Conservation (phyloP, 2,113 vertebrate species). For the Romanogobio albipinnatus region DNA sequence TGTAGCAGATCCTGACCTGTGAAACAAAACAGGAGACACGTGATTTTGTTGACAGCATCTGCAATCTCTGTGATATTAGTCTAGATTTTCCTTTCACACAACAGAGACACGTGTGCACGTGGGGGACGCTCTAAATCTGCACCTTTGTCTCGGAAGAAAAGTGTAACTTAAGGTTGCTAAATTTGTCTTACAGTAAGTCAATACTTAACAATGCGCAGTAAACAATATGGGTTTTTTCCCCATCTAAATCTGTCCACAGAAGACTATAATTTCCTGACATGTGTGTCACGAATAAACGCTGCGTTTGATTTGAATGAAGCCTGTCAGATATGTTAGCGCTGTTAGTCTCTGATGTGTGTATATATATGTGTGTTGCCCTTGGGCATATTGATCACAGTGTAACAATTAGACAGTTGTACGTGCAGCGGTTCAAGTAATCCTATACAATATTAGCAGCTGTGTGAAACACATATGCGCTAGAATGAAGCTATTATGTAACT, state of each 20-base stretch:
- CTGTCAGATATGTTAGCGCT: too few species aligned
- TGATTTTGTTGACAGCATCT: background rate
- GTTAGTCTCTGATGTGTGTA: background rate
- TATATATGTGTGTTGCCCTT: constrained; percentile 7
- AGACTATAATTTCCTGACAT: background rate
- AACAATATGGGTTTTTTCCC: constrained; percentile 21
- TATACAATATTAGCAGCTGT: constrained; percentile 28
- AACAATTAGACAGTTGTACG: constrained; percentile 52
- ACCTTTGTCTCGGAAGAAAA: background rate
- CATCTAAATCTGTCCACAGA: background rate
- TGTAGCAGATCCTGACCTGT: constrained; percentile 60
- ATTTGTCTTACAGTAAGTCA: constrained; percentile 23
- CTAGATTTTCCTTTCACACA: background rate
- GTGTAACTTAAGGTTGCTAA: constrained; percentile 22
- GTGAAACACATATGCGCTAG: constrained; percentile 16
- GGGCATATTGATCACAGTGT: constrained; percentile 48
- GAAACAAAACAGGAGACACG: constrained; percentile 24
- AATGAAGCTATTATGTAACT: constrained; percentile 35
- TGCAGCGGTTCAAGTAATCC: constrained; percentile 57
- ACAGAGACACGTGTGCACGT: too few species aligned
- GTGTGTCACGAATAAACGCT: background rate
- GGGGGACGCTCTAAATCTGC: background rate
- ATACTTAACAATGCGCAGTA: background rate
- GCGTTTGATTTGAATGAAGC: background rate
- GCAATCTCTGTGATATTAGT: background rate